phyloP scores from a whole-genome alignment of 2,113 vertebrate genomes.

The Oryzias melastigma region DNA sequence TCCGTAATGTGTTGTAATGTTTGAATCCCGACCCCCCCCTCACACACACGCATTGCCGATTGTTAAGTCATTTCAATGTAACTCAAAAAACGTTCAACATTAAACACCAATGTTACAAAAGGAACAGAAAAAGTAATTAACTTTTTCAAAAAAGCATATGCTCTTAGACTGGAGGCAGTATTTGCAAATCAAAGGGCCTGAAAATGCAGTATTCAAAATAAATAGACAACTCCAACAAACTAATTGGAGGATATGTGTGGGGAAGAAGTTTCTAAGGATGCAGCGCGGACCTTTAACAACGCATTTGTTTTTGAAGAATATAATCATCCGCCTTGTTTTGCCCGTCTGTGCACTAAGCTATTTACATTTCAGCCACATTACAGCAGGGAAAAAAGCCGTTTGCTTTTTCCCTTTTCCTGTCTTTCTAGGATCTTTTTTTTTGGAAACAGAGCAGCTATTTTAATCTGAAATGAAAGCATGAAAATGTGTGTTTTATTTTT shows the following conservation, averaged over 20 bases:
- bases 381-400: conserved; percentile 49
- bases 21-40: conserved; percentile 52
- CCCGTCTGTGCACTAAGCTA: conserved; percentile 69
- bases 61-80: conserved; percentile 78
- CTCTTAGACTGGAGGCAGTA: conserved; percentile 76
- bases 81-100: conserved; percentile 81
- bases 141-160: conserved; percentile 79
- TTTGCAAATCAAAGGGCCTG: conserved; percentile 81
- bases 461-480: conserved; percentile 35
- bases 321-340: conserved; percentile 70
- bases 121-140: conserved; percentile 85
- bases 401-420: conserved; percentile 37
- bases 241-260: conserved; percentile 79
- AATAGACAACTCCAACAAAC: conserved; percentile 80
- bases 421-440: conserved; percentile 54
- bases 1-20: conserved; percentile 57
- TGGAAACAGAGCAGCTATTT: conserved; percentile 26
- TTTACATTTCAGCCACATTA: conserved; percentile 71
- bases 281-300: conserved; percentile 70
- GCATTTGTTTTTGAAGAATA: conserved; percentile 69
- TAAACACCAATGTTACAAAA: conserved; percentile 83
- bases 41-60: conserved; percentile 52
- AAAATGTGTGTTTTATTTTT: conserved; percentile 19
- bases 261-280: conserved; percentile 80
- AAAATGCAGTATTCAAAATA: conserved; percentile 77